phyloP scores from a whole-genome alignment of 2,797 vertebrate genomes.

The Vireo griseus region DNA sequence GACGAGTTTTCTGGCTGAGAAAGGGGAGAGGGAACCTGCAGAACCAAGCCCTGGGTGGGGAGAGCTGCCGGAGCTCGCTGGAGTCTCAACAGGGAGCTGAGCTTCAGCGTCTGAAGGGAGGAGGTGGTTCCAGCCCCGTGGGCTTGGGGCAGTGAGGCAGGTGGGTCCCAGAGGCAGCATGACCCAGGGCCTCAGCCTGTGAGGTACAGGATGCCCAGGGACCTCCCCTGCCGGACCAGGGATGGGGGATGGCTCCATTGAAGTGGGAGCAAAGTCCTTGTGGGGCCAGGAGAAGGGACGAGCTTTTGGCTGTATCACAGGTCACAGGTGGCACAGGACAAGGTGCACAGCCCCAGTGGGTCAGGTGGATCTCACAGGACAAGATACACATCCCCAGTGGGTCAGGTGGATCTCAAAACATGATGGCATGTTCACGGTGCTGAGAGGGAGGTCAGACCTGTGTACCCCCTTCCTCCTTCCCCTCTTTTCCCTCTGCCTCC shows the following conservation, averaged over 20 bases:
- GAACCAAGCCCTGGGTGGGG: fast-evolving
- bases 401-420: fast-evolving
- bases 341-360: fast-evolving
- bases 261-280: not conserved
- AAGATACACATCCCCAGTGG: fast-evolving
- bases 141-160: not conserved
- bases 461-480: no score
- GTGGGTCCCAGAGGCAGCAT: fast-evolving
- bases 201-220: not conserved
- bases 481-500: not conserved
- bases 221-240: not conserved
- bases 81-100: not conserved
- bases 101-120: not conserved
- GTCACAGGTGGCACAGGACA: not conserved
- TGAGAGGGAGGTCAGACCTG: not conserved
- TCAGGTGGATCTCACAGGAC: fast-evolving
- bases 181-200: not conserved
- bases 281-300: not conserved
- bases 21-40: not conserved
- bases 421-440: fast-evolving
- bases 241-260: fast-evolving
- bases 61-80: fast-evolving
- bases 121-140: fast-evolving
- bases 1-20: not conserved
- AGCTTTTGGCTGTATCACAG: fast-evolving